Base-by-base conservation (phyloP, 2,888 invertebrate species). In the Pollenia labialis region DNA sequence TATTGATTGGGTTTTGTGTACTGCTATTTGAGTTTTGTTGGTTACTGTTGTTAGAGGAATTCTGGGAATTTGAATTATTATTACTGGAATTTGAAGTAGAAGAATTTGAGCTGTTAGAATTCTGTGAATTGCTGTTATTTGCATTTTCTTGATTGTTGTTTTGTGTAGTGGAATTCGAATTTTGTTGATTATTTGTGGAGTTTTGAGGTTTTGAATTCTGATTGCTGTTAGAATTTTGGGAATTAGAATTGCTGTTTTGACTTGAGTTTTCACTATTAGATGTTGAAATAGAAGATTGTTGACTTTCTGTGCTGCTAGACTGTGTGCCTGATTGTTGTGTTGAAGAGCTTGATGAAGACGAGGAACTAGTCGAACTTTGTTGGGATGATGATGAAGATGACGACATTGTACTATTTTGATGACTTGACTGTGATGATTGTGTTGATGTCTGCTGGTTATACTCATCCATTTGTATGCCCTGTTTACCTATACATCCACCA, bases 401-500 rank as follows among this genome's bases (percentile, higher is more conserved):
- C 0, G 90, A 90, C 42, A 88, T 88, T 42, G 91, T 92, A 74
- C 88, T 89, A 87, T 89, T 90, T 69, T 91, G 92, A 88, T 88
- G 81, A 76, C 88, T 89, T 40, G 88, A 81, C 80, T 90, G 89
- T 50, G 92, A 89, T 44, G 91, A 90, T 80, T 90, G 90, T 52
- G 91, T 91, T 44, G 90, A 89, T 69, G 90, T 88, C 84, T 90
- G 91, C 46, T 89, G 88, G 77, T 89, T 89, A 71, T 75, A 66
- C 44, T 87, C 88, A 72, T 90, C 90, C 69, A 72, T 81, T 81
- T 89, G 62, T 74, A 81, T 85, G 85, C 76, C 74, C 88, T 89
- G 87, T 44, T 76, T 79, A 23, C 82, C 76, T 56, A 88, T 91
- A 89, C 94, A 94, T 6, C 93, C 92, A 88, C 94, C 94, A 42